Evolutionary conservation across 2,888 invertebrate genomes (phyloP).

Genomic region (Scaptomyza caliginosa): DNA sequence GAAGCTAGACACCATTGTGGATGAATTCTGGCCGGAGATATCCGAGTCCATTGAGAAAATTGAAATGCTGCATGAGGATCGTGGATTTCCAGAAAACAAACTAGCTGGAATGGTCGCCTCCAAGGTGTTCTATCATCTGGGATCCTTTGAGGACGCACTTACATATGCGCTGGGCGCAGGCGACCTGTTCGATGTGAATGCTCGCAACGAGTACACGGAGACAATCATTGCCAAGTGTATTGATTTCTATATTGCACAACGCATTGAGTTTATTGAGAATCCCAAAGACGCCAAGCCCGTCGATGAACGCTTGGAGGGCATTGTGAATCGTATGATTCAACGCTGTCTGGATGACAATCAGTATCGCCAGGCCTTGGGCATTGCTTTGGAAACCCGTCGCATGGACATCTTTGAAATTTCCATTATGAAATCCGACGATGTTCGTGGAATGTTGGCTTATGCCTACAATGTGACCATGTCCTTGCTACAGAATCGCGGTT

Average conservation of each 20-base stretch:
- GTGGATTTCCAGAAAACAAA: conserved; percentile 93
- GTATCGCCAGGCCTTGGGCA: conserved; percentile 96
- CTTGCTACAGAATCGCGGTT: conserved; percentile 96
- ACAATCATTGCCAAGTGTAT: conserved; percentile 99
- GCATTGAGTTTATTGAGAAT: conserved; percentile 90
- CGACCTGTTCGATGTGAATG: conserved; percentile 96
- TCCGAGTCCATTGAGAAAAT: conserved; percentile 99
- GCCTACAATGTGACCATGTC: conserved; percentile 99
- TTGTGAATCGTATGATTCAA: conserved; percentile 99
- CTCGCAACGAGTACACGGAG: conserved; percentile 97
- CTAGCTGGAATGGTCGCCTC: conserved; percentile 98
- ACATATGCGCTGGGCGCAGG: conserved; percentile 99
- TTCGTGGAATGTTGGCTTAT: conserved; percentile 95
- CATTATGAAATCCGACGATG: conserved; percentile 96
- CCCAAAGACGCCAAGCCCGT: conserved; percentile 88
- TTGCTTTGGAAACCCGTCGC: conserved; percentile 97
- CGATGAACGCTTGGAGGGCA: conserved; percentile 93
- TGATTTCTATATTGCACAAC: conserved; percentile 96
- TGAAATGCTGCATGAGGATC: conserved; percentile 97
- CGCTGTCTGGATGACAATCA: conserved; percentile 97
- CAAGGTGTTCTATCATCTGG: conserved; percentile 99
- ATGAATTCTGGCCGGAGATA: conserved; percentile 99
- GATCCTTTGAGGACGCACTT: conserved; percentile 97
- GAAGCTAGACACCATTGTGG: conserved; percentile 96
- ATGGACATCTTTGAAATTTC: conserved; percentile 98